A percentile compares a stretch with the other conserved stretches of the same genome.
These are phyloP conservation scores for Drosophila ustulata DNA, from an alignment of 2,888 invertebrate genomes.

Conservation along the genomic window DNA sequence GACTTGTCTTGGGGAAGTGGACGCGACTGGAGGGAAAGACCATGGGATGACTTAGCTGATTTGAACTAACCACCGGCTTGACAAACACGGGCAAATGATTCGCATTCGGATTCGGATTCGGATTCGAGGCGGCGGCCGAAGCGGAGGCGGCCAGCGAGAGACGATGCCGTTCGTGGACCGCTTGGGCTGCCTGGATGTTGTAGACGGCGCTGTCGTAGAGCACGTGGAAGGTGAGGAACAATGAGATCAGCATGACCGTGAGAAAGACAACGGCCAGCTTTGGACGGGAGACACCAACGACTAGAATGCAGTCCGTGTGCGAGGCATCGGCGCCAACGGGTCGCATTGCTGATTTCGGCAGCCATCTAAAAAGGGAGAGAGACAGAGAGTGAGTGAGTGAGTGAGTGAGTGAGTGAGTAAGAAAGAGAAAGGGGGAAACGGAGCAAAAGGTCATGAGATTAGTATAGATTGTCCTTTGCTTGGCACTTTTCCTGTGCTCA, in stretches of 20 bases:
- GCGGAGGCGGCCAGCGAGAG: conserved; percentile 78
- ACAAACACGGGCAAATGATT: conserved; percentile 82
- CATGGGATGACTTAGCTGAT: conserved; percentile 85
- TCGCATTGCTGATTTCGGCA: conserved; percentile 92
- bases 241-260: conserved; percentile 91
- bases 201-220: conserved; percentile 94
- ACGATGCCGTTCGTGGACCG: conserved; percentile 87
- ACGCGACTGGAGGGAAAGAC: conserved; percentile 85
- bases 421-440: background rate
- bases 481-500: conserved; percentile 40
- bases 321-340: conserved; percentile 93
- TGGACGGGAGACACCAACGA: conserved; percentile 93
- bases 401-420: conserved; percentile 2
- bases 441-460: conserved; percentile 23
- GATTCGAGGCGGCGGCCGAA: conserved; percentile 36
- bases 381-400: background rate
- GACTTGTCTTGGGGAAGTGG: conserved; percentile 88
- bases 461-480: conserved; percentile 21
- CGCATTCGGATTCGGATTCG: conserved; percentile 73
- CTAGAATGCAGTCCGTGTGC: conserved; percentile 90
- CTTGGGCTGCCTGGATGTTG: conserved; percentile 90
- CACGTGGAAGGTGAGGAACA: conserved; percentile 94
- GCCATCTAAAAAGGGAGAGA: conserved; percentile 88
- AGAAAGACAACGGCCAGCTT: conserved; percentile 92
- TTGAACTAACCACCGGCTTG: conserved; percentile 76